These are phyloP conservation scores for Anseranas semipalmata DNA, from an alignment of 2,113 vertebrate species.

Conservation along the genomic window DNA sequence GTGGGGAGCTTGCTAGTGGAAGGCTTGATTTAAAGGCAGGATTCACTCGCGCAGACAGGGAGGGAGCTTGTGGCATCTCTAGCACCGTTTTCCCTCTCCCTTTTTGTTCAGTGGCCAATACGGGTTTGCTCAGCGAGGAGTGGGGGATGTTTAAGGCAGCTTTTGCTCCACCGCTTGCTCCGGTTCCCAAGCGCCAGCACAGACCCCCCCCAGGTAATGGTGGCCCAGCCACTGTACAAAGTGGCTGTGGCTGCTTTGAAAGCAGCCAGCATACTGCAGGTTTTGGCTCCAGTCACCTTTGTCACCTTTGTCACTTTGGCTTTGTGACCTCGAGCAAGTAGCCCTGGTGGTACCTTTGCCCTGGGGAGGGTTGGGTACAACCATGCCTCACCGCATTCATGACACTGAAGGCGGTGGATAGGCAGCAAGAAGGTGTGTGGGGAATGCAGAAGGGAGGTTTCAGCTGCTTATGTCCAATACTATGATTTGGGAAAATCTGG, in stretches of 20 bases:
- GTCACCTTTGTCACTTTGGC: no score
- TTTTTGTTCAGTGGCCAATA: accelerated
- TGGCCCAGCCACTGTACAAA: neutral
- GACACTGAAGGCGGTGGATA: accelerated
- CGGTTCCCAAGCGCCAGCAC: neutral
- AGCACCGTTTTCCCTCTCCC: neutral
- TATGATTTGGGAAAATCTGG: neutral
- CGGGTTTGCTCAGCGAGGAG: accelerated
- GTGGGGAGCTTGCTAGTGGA: neutral
- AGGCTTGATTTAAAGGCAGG: constrained; percentile 11
- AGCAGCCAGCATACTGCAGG: neutral
- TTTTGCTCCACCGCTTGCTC: neutral
- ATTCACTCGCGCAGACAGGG: neutral
- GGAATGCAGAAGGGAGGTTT: neutral
- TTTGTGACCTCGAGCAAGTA: no score
- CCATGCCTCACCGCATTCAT: accelerated
- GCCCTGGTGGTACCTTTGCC: neutral
- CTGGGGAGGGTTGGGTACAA: no score
- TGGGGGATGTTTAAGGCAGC: neutral
- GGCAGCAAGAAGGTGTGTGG: neutral
- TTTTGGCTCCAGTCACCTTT: neutral
- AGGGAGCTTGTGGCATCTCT: neutral
- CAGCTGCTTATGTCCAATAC: neutral
- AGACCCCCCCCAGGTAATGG: accelerated
- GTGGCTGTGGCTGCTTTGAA: neutral